Evolutionary conservation across 2,113 vertebrate genomes (phyloP).

Genomic region (Pluvialis apricaria): DNA sequence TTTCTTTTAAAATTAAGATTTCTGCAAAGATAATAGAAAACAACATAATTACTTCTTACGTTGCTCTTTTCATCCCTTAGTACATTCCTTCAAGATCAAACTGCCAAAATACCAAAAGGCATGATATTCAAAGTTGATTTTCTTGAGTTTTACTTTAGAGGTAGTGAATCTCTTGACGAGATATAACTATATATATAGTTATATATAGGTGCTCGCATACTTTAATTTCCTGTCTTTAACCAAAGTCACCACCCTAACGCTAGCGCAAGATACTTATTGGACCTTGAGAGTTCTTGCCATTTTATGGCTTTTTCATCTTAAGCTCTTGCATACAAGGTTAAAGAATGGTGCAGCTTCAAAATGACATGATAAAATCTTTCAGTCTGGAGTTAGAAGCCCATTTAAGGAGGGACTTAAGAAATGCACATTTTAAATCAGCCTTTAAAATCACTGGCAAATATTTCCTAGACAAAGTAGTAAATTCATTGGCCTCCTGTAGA

Average conservation of each 20-base stretch:
- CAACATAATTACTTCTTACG: not conserved
- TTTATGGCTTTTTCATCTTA: not conserved
- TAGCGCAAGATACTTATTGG: not conserved
- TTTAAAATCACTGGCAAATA: constrained; percentile 30
- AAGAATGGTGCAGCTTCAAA: not conserved
- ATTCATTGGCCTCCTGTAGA: constrained; percentile 21
- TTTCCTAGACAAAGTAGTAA: constrained; percentile 23
- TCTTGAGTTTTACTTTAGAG: not conserved
- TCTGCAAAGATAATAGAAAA: not conserved
- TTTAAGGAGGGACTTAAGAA: constrained; percentile 12
- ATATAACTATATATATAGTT: not conserved
- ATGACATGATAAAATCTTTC: not conserved
- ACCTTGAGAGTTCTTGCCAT: not conserved
- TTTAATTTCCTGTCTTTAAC: not conserved
- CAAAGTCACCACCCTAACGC: not conserved
- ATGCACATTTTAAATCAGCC: constrained; percentile 32
- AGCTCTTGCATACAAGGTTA: not conserved
- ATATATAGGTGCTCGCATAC: rapidly evolving
- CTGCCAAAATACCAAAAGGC: not conserved
- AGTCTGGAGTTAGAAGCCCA: not conserved
- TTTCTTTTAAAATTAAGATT: not conserved
- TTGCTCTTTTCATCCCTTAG: not conserved
- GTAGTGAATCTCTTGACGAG: not conserved
- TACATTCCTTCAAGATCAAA: not conserved
- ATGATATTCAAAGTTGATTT: not conserved